A percentile compares a stretch with the other conserved stretches of the same genome.
phyloP scores from a whole-genome alignment of 2,113 vertebrate species.

The Phrynosoma blainvillii region DNA sequence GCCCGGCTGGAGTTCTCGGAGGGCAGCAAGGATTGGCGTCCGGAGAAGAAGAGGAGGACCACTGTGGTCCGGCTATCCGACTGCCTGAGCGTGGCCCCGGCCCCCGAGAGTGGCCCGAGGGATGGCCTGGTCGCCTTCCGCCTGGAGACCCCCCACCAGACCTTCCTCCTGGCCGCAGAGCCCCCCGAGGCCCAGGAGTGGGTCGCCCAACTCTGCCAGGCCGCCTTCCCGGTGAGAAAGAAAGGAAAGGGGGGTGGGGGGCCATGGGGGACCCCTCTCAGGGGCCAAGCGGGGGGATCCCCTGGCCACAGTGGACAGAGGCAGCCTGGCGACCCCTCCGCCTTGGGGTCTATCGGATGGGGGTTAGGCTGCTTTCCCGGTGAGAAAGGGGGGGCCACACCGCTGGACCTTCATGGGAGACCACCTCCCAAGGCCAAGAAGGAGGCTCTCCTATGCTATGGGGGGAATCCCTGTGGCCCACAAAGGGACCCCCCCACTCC shows the following conservation, averaged over 20 bases:
- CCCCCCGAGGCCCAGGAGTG: slow-evolving; percentile 80
- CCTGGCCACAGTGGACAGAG: too few species aligned
- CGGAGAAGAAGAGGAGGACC: slow-evolving; percentile 91
- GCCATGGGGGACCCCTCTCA: background rate
- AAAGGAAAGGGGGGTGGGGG: too few species aligned
- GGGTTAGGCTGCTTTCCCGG: background rate
- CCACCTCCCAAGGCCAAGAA: too few species aligned
- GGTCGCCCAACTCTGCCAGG: slow-evolving; percentile 92
- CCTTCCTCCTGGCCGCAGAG: slow-evolving; percentile 87
- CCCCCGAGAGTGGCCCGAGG: slow-evolving; percentile 86
- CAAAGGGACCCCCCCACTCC: background rate
- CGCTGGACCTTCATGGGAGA: too few species aligned
- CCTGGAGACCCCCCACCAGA: slow-evolving; percentile 92
- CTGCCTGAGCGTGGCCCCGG: slow-evolving; percentile 89
- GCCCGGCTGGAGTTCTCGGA: slow-evolving; percentile 95
- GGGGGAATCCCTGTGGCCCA: too few species aligned
- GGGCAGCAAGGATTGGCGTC: too few species aligned
- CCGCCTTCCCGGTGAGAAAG: slow-evolving; percentile 92
- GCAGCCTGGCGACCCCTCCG: too few species aligned
- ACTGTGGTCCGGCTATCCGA: slow-evolving; percentile 89
- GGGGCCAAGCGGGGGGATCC: too few species aligned
- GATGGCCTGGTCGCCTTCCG: slow-evolving; percentile 88
- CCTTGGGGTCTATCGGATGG: background rate
- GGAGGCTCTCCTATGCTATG: too few species aligned
- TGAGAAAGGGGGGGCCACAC: too few species aligned